A percentile compares a stretch with the other conserved stretches of the same genome.
These are phyloP conservation scores for Diabrotica undecimpunctata DNA, from an alignment of 1,140 invertebrate species.

Conservation along the genomic window DNA sequence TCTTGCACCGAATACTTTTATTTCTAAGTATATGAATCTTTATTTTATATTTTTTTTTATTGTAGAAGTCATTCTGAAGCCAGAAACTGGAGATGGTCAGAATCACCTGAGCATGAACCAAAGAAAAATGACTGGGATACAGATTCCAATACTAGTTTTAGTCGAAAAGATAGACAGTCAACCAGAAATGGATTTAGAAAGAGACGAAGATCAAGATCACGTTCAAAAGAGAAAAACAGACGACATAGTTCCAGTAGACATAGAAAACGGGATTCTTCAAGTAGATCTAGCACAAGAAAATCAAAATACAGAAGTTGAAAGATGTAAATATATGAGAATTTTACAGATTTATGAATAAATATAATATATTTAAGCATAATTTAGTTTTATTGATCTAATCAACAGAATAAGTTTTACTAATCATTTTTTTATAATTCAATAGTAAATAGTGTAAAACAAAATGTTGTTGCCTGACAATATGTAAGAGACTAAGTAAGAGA, in stretches of 20 bases:
- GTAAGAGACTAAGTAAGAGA: too few relatives aligned
- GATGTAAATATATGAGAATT: too few relatives aligned
- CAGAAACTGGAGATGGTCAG: conserved; percentile 71
- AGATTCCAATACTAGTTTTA: neutral
- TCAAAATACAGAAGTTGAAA: neutral
- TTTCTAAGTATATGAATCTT: too few relatives aligned
- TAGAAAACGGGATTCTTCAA: neutral
- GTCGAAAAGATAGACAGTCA: neutral
- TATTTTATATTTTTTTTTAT: conserved; percentile 8
- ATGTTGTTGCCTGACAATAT: too few relatives aligned
- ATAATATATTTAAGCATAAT: too few relatives aligned
- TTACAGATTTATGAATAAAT: too few relatives aligned
- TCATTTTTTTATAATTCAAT: too few relatives aligned
- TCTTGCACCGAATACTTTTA: too few relatives aligned
- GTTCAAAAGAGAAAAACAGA: neutral
- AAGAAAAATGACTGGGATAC: conserved; percentile 5
- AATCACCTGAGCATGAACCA: conserved; percentile 58
- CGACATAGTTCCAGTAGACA: neutral
- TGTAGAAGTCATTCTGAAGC: conserved; percentile 30
- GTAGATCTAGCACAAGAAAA: neutral
- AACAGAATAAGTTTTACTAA: too few relatives aligned
- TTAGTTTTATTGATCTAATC: too few relatives aligned
- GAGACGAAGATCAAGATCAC: neutral
- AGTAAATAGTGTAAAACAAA: too few relatives aligned
- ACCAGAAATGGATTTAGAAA: neutral